Evolutionary conservation across 2,113 vertebrate genomes (phyloP), one percentile per base, ranked within the genome.

Genomic region (Caretta caretta): DNA sequence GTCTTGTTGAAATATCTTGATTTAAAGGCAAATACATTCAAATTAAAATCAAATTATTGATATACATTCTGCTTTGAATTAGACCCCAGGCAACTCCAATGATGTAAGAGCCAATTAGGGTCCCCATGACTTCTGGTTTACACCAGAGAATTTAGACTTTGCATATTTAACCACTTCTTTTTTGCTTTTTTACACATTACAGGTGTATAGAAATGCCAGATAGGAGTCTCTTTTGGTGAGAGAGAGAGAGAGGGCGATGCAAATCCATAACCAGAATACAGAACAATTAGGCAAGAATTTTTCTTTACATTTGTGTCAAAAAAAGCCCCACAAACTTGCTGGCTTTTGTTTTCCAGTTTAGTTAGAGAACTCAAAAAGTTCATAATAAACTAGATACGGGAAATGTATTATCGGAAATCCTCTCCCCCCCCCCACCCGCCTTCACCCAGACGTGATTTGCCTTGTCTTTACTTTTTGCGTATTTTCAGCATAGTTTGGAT

Each of bases 111-210:
- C 56, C 3, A 1, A 17, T 8, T 76, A 25, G 83, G n/a, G 54
- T 3, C 13, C 85, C 48, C 46, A 1, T 0, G 7, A 11, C 53
- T 35, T 46, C 22, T 13, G 31, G 8, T 25, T 46, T 3, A 4
- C 6, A 2, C 3, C 65, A 1, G 11, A 42, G 2, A 12, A 0
- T 7, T 0, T 1, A 78, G 25, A 13, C 10, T 24, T 46, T 10
- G 42, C 25, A 14, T 48, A 27, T 48, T 25, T 78, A 46, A 78
- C 22, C 24, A 16, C 10, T 72, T 72, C 0, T 49, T 50, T 78
- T 79, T 3, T 27, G 3, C 0, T 1, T 51, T 51, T 46, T 24
- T 69, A 35, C 17, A 57, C 25, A 6, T 4, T 0, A 1, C 0
- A 50, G 82, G 6, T 27, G 50, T 69, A 4, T 29, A 50, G 82